Percentiles rank a stretch among this genome's conserved stretches.
phyloP scores from a whole-genome alignment of 2,113 vertebrate species.

The Antigone vipio region DNA sequence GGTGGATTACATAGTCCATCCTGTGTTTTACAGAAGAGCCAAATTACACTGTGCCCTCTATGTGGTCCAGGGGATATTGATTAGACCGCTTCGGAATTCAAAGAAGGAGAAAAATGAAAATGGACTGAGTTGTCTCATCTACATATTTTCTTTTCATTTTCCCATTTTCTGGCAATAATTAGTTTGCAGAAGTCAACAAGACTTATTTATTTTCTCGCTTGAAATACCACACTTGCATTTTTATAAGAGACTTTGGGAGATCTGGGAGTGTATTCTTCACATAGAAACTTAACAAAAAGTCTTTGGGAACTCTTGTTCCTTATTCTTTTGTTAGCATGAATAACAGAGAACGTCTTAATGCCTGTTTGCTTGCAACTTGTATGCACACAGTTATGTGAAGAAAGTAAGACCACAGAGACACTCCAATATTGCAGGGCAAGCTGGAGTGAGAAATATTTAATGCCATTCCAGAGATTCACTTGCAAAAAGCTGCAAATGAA shows the following conservation, averaged over 20 bases:
- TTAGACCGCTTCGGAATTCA: background rate
- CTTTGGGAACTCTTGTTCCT: conserved; percentile 10
- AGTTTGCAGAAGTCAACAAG: conserved; percentile 10
- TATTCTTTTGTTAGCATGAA: background rate
- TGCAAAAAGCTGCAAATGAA: conserved; percentile 66
- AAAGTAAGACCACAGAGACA: conserved; percentile 28
- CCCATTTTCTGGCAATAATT: background rate
- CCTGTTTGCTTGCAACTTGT: conserved; percentile 36
- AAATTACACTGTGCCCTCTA: background rate
- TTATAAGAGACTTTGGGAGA: background rate
- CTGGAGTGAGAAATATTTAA: conserved; percentile 59
- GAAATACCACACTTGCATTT: background rate
- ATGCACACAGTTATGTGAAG: background rate
- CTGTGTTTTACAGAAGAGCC: conserved; percentile 22
- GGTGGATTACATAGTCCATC: background rate
- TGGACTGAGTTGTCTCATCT: background rate
- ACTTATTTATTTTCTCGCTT: background rate
- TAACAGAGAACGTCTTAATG: background rate
- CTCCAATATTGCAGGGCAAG: conserved; percentile 26
- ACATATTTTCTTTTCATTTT: background rate
- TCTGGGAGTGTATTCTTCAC: background rate
- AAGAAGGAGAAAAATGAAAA: background rate
- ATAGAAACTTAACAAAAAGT: background rate
- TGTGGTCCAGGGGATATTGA: conserved; percentile 1
- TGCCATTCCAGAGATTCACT: conserved; percentile 58